phyloP scores from a whole-genome alignment of 23 tunicate genomes.

The Clavelina lepadiformis region DNA sequence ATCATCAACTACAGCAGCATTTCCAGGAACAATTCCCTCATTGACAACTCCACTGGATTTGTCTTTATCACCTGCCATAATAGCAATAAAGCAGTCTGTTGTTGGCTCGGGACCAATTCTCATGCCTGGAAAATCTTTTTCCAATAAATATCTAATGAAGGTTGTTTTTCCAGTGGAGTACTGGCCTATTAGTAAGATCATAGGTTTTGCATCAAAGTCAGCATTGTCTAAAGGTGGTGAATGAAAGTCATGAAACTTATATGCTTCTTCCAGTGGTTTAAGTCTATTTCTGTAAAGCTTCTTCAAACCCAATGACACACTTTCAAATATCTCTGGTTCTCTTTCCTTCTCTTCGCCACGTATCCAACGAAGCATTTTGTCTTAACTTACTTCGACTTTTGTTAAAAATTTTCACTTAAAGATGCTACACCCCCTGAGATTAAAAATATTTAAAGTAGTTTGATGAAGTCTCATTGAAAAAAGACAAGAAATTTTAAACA shows the following conservation, averaged over 20 bases:
- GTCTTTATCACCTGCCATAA: conserved; percentile 83
- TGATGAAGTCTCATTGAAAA: no score
- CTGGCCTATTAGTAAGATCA: conserved; percentile 95
- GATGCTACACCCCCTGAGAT: no score
- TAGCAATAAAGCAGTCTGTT: conserved; percentile 95
- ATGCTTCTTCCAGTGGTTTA: conserved; percentile 86
- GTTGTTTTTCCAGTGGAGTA: conserved; percentile 99
- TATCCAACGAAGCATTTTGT: conserved; percentile 70
- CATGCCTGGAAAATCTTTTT: conserved; percentile 99
- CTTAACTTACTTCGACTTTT: background rate
- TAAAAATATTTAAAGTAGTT: no score
- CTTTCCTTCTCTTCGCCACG: conserved; percentile 50
- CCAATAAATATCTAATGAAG: conserved; percentile 89
- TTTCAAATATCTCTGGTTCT: conserved; percentile 72
- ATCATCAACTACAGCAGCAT: conserved; percentile 96
- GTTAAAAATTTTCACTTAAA: no score
- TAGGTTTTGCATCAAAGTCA: conserved; percentile 98
- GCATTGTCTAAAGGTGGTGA: conserved; percentile 97
- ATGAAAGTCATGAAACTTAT: conserved; percentile 91
- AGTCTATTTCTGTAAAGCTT: conserved; percentile 65
- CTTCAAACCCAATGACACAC: conserved; percentile 75
- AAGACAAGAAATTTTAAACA: no score
- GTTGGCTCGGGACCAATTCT: conserved; percentile 99
- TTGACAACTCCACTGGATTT: conserved; percentile 54
- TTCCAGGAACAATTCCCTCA: conserved; percentile 98